A percentile compares a stretch with the other conserved stretches of the same genome.
These are phyloP conservation scores for Lissocephala sabroskyi DNA, from an alignment of 2,888 invertebrate species.

Conservation along the genomic window DNA sequence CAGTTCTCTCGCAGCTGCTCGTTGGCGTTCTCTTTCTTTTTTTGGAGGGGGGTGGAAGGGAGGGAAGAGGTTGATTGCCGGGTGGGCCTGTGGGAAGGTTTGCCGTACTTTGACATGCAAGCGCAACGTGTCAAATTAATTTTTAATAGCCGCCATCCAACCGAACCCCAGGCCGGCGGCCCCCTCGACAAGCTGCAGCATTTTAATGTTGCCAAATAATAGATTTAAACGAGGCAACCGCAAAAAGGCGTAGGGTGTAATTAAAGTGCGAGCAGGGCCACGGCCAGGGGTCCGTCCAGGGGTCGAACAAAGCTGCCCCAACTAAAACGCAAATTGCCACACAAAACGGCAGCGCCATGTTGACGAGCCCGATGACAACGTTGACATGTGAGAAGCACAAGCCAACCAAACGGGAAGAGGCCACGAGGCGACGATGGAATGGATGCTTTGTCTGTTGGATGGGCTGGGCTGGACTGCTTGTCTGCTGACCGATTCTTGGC, in stretches of 20 bases:
- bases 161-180: not conserved
- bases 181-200: not conserved
- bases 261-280: slow-evolving; percentile 37
- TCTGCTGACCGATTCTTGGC: not conserved
- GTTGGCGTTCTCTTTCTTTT: no score
- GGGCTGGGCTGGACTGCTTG: slow-evolving; percentile 6
- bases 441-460: not conserved
- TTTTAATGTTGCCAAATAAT: slow-evolving; percentile 61
- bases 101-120: slow-evolving; percentile 53
- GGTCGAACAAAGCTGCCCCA: slow-evolving; percentile 14
- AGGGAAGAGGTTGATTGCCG: not conserved
- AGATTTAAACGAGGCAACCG: slow-evolving; percentile 58
- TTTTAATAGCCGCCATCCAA: slow-evolving; percentile 47
- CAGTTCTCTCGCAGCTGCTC: no score
- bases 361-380: slow-evolving; percentile 7
- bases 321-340: slow-evolving; percentile 25
- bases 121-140: slow-evolving; percentile 63
- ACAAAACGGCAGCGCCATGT: slow-evolving; percentile 3
- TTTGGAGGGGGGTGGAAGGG: no score
- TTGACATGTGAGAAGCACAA: slow-evolving; percentile 26
- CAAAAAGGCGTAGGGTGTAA: slow-evolving; percentile 38
- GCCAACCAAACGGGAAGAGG: no score
- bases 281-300: not conserved
- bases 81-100: slow-evolving; percentile 15
- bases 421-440: no score